Evolutionary conservation across 37 sponge, comb jelly and placozoan species (phyloP).

Genomic region (Oopsacas minuta): DNA sequence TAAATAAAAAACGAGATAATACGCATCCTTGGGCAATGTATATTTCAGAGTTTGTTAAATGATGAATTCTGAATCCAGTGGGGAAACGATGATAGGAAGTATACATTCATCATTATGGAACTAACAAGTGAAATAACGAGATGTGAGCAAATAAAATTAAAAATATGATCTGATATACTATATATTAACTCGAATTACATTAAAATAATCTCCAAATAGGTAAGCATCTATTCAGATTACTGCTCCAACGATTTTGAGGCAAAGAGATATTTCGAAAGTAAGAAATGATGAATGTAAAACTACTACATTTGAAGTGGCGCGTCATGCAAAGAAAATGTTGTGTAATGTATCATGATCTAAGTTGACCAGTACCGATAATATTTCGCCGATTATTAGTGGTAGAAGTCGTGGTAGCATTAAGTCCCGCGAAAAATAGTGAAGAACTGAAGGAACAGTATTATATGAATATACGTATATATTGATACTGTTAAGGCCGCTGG

Average conservation of each 20-base stretch:
- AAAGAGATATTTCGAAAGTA: not conserved
- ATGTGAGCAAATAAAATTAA: not conserved
- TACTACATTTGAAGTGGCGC: conserved; percentile 5
- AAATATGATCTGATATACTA: not conserved
- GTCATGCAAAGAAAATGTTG: conserved; percentile 14
- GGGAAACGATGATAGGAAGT: conserved; percentile 5
- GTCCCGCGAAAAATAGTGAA: not conserved
- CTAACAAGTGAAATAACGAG: conserved; percentile 11
- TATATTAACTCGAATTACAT: not conserved
- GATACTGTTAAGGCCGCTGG: conserved; percentile 14
- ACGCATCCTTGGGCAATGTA: conserved; percentile 15
- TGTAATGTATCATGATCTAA: conserved; percentile 3
- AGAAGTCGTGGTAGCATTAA: not conserved
- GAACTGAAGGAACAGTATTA: conserved; percentile 14
- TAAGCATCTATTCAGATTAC: conserved; percentile 4
- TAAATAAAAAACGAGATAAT: conserved; percentile 6
- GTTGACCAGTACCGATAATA: conserved; percentile 17
- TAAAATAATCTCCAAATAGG: conserved; percentile 14
- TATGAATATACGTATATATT: conserved; percentile 15
- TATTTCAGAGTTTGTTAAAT: not conserved
- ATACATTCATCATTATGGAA: conserved; percentile 14
- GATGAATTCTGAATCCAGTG: conserved; percentile 13
- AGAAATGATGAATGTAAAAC: conserved; percentile 1
- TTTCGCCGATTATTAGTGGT: not conserved
- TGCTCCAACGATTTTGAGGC: conserved; percentile 16